Base-by-base conservation (phyloP, 2,888 invertebrate genomes). In the Onchidella celtica region DNA sequence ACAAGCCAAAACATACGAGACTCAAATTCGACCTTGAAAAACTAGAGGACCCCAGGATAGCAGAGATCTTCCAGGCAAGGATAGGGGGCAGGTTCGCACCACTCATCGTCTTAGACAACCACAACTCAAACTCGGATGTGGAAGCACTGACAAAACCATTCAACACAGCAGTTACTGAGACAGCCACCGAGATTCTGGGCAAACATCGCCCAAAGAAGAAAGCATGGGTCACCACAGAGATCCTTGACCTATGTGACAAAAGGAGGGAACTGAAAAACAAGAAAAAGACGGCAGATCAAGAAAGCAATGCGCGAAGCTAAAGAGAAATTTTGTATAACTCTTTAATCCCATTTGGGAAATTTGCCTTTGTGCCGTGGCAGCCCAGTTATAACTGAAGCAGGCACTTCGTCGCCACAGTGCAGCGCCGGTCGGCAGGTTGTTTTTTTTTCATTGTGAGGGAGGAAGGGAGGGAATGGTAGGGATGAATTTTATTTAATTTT, bases 161-260 rank as follows among this genome's bases (percentile, higher is more conserved):
- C 38, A 63, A 65, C 0, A 36, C 14, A 65, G 47, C 27, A 14
- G 17, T 65, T 3, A 38, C 59, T 14, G 1, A 3, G 29, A 40
- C 40, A 65, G 76, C 76, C 11, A 40, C 36, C 9, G 66, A 76
- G 29, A 21, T 40, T 3, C 76, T 63, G 32, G 76, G 40, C 0
- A 76, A n/a, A 27, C 27, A 76, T n/a, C 65, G 47, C 34, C 32
- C 24, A 38, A 76, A 65, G n/a, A 76, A 24, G 36, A 11, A 65
- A 38, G 65, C 76, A 21, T 65, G 76, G 76, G 66, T 76, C 17
- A 76, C 6, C 0, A 32, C 61, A 9, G 66, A 76, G 34, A 34
- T 79, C 32, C 73, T 79, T 0, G 40, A 79, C 24, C n/a, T 79
- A 21, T 79, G 79, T 29, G 79, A 79, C 24, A 72, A 61, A 27